Base-by-base conservation (phyloP, 2,888 invertebrate genomes). In the Hydroisotoma schaefferi region DNA sequence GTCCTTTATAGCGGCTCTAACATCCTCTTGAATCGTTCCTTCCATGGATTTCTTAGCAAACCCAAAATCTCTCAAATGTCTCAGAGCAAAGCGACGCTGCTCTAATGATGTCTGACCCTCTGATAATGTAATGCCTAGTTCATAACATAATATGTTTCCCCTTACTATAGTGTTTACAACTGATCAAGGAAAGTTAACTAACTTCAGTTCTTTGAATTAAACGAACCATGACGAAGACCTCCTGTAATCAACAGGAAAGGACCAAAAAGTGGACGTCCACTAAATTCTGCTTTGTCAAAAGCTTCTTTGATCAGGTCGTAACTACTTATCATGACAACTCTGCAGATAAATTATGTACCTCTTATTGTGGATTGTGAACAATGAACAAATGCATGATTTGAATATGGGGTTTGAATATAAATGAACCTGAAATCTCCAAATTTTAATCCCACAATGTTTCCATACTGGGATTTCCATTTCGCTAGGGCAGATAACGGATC, bases 41-140 rank as follows among this genome's bases (percentile, higher is more conserved):
- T 66, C 63, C 66, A 66, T 63, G 6, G 63, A 60, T 28, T 23
- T 47, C 22, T 66, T 66, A 1, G 55, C 62, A 27, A 65, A 60
- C 6, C 65, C 65, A 33, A 65, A 59, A 25, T 66, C 60, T 40
- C 60, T 15, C 5, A 66, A 49, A 38, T 57, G 28, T 40, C 58
- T 23, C 12, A 66, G 25, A 6, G 55, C 46, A 48, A 66, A 66
- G 8, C 66, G 51, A 12, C 66, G 28, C 27, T 66, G 66, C 26
- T 62, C 63, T 27, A 47, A 28, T 58, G 60, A 63, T 5, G 29
- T 22, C 10, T 47, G 28, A 0, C 65, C 65, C 37, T 66, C 66
- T 1, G 59, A 38, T 1, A 53, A 10, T 0, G 27, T 2, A 2
- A 65, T 22, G 3, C 64, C 63, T 48, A n/a, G n/a, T n/a, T n/a